phyloP scores from a whole-genome alignment of 2,797 vertebrate genomes.

The Rhabdomys pumilio region DNA sequence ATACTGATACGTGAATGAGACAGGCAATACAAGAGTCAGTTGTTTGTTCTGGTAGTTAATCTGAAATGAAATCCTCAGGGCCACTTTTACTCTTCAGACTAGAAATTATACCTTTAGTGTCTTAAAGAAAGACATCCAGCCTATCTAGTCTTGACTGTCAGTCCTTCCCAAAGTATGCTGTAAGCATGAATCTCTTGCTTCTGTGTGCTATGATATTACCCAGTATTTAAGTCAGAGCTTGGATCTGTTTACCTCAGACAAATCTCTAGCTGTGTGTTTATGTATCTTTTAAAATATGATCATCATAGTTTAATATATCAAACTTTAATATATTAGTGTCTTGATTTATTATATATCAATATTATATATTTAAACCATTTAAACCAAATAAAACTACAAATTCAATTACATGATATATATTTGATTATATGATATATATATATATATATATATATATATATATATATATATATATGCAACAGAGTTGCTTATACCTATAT shows the following conservation, averaged over 20 bases:
- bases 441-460: no score
- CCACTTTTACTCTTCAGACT: neutral
- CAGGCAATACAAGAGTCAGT: neutral
- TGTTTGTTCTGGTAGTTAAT: neutral
- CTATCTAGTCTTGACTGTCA: neutral
- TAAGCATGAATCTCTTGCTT: neutral
- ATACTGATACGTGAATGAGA: neutral
- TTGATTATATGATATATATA: neutral
- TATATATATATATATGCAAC: no score
- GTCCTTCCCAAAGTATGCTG: neutral
- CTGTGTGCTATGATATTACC: constrained; percentile 1
- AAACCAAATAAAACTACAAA: neutral
- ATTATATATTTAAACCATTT: neutral
- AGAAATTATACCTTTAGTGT: neutral
- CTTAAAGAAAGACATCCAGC: constrained; percentile 1
- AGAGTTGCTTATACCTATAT: no score
- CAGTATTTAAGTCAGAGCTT: neutral
- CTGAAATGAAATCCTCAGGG: constrained; percentile 25
- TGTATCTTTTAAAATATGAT: neutral
- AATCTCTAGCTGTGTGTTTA: neutral
- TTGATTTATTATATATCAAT: neutral
- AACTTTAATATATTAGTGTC: neutral
- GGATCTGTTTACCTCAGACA: neutral
- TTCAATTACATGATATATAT: neutral
- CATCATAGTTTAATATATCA: neutral